Conservation (phyloP, 2,113 vertebrate genomes). For the Felis catus region F.catus_Fca126_mat1.0 CM031421.1:41692001-41692500, state of each 20-base stretch:
- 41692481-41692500: neutral
- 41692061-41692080: slow-evolving; percentile 39
- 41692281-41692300: slow-evolving; percentile 5
- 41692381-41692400: neutral
- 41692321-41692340: slow-evolving; percentile 25
- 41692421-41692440: neutral
- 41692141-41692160: slow-evolving; percentile 43
- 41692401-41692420: neutral
- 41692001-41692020: neutral
- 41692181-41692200: slow-evolving; percentile 16
- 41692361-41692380: slow-evolving; percentile 19
- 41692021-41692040: slow-evolving; percentile 59
- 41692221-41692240: neutral
- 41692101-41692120: neutral
- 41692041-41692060: slow-evolving; percentile 11
- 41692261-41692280: slow-evolving; percentile 5
- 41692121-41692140: slow-evolving; percentile 28
- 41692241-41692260: neutral
- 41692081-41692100: neutral
- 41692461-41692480: neutral
- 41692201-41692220: neutral
- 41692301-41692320: slow-evolving; percentile 35
- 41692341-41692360: neutral
- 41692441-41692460: neutral
- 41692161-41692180: neutral